phyloP scores from a whole-genome alignment of 92 coral and sea anemone genomes.

The Palythoa caribaeorum region DNA sequence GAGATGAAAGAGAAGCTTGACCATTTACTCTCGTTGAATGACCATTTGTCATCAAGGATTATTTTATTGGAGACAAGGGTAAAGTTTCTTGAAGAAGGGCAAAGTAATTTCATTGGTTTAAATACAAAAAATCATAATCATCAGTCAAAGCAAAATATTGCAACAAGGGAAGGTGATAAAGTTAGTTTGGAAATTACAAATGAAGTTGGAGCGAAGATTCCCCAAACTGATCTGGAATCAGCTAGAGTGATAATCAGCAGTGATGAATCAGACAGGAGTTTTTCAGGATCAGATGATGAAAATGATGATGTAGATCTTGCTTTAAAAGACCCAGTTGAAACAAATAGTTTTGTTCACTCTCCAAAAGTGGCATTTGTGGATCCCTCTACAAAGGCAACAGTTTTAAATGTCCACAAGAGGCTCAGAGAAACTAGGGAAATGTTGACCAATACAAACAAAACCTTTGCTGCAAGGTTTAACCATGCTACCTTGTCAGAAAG shows the following conservation, averaged over 20 bases:
- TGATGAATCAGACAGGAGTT: constrained; percentile 44
- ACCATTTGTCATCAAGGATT: constrained; percentile 90
- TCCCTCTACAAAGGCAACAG: constrained; percentile 79
- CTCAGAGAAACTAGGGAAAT: constrained; percentile 80
- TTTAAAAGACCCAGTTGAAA: constrained; percentile 6
- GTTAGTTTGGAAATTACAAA: neutral
- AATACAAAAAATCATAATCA: neutral
- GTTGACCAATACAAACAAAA: constrained; percentile 72
- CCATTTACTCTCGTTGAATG: constrained; percentile 66
- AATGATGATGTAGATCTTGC: neutral
- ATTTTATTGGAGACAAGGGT: constrained; percentile 88
- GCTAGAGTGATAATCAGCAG: neutral
- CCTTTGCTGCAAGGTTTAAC: constrained; percentile 74
- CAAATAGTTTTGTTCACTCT: constrained; percentile 46
- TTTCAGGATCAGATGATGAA: constrained; percentile 46
- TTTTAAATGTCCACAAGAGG: constrained; percentile 83
- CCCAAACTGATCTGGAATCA: neutral
- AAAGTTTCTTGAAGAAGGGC: constrained; percentile 82
- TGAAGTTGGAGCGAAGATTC: neutral
- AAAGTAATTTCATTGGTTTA: constrained; percentile 37
- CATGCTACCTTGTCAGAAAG: constrained; percentile 13
- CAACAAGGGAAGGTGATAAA: neutral
- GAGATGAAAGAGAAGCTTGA: constrained; percentile 78
- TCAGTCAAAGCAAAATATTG: neutral
- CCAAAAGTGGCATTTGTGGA: constrained; percentile 71